Conservation (phyloP, 2,888 invertebrate species). For the Cinara cedri region DNA sequence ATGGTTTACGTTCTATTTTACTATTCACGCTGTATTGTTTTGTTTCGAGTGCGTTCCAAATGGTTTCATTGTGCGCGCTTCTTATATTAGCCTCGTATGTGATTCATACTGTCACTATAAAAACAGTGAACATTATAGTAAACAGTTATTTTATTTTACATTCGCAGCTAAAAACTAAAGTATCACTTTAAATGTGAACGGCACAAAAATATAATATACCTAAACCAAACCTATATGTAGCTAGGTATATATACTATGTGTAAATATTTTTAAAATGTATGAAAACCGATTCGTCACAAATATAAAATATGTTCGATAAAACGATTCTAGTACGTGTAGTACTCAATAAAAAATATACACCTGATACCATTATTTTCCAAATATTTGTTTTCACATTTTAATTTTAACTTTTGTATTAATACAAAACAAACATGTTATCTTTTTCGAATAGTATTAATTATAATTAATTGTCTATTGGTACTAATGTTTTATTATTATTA, state of each 20-base stretch:
- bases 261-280: background rate
- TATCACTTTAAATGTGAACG: too few relatives aligned
- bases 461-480: background rate
- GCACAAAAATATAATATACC: too few relatives aligned
- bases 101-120: slow-evolving; percentile 4
- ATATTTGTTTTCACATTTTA: too few relatives aligned
- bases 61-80: background rate
- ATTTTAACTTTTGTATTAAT: background rate
- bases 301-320: background rate
- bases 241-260: background rate
- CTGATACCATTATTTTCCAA: background rate
- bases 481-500: too few relatives aligned
- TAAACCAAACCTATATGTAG: background rate
- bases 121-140: background rate
- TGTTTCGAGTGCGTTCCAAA: slow-evolving; percentile 23
- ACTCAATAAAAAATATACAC: background rate
- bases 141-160: slow-evolving; percentile 10
- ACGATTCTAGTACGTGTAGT: background rate
- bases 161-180: background rate
- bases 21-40: slow-evolving; percentile 13
- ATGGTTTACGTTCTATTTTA: slow-evolving; percentile 13
- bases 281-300: slow-evolving; percentile 21
- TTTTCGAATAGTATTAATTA: background rate
- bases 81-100: background rate
- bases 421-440: background rate